phyloP scores from a whole-genome alignment of 2,888 invertebrate species.

The Spodoptera picta region DNA sequence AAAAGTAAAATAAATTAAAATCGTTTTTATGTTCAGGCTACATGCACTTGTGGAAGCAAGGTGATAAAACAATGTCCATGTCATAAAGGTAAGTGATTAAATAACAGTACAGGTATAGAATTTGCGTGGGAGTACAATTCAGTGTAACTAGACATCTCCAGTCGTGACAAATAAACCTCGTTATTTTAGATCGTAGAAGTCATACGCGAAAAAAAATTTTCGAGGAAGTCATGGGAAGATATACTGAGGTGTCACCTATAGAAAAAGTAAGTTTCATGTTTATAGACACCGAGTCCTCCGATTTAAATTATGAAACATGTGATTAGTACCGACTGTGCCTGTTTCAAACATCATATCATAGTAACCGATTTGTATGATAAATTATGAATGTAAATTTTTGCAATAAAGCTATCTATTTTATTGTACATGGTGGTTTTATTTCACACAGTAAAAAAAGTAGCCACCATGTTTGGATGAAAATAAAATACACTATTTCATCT shows the following conservation, averaged over 20 bases:
- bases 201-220: constrained; percentile 72
- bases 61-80: constrained; percentile 56
- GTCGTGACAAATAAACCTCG: constrained; percentile 49
- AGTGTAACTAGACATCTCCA: constrained; percentile 8
- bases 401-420: constrained; percentile 51
- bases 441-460: constrained; percentile 50
- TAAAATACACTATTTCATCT: constrained; percentile 51
- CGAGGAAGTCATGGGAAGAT: constrained; percentile 77
- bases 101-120: constrained; percentile 19
- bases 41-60: constrained; percentile 57
- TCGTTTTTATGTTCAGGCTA: constrained; percentile 56
- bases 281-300: constrained; percentile 56
- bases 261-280: constrained; percentile 75
- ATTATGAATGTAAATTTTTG: constrained; percentile 15
- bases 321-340: neutral
- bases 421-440: constrained; percentile 72
- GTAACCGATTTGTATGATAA: constrained; percentile 2
- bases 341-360: constrained; percentile 23
- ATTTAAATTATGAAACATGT: neutral
- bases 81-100: constrained; percentile 64
- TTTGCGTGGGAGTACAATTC: constrained; percentile 76
- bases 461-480: constrained; percentile 61
- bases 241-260: constrained; percentile 66
- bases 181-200: constrained; percentile 75
- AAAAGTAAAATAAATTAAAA: constrained; percentile 17